Percentiles rank a stretch among this genome's conserved stretches.
Conservation (phyloP, 2,797 vertebrate genomes). For the Danio choprae region DNA sequence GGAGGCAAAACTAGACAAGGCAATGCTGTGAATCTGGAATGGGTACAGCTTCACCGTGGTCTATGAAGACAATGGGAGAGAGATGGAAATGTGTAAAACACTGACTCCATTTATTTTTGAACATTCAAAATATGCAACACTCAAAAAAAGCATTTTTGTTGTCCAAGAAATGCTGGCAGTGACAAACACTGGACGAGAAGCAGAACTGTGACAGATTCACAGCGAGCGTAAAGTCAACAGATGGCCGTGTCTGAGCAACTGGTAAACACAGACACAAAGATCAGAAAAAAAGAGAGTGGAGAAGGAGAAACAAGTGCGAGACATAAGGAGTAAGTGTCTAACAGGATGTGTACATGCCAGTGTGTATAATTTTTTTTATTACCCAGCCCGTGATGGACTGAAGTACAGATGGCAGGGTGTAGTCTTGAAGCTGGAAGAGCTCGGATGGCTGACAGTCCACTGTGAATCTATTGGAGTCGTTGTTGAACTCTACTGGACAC, state of each 20-base stretch:
- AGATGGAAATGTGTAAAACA: neutral
- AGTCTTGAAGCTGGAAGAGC: slow-evolving; percentile 94
- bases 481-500: slow-evolving; percentile 97
- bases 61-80: slow-evolving; percentile 72
- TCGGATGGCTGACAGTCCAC: slow-evolving; percentile 94
- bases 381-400: slow-evolving; percentile 92
- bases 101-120: neutral
- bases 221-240: neutral
- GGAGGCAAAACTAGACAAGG: slow-evolving; percentile 93
- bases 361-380: slow-evolving; percentile 35
- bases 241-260: neutral
- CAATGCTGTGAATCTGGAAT: slow-evolving; percentile 99
- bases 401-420: slow-evolving; percentile 84
- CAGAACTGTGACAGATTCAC: neutral
- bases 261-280: slow-evolving; percentile 8
- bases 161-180: neutral
- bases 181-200: neutral
- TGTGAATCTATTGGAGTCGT: slow-evolving; percentile 93
- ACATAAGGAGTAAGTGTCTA: neutral
- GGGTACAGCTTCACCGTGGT: slow-evolving; percentile 91
- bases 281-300: neutral
- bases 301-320: neutral
- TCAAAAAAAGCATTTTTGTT: neutral
- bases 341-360: slow-evolving; percentile 12
- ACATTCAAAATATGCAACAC: neutral